Base-by-base conservation (phyloP, 2,113 vertebrate genomes). In the Corythaeola cristata region DNA sequence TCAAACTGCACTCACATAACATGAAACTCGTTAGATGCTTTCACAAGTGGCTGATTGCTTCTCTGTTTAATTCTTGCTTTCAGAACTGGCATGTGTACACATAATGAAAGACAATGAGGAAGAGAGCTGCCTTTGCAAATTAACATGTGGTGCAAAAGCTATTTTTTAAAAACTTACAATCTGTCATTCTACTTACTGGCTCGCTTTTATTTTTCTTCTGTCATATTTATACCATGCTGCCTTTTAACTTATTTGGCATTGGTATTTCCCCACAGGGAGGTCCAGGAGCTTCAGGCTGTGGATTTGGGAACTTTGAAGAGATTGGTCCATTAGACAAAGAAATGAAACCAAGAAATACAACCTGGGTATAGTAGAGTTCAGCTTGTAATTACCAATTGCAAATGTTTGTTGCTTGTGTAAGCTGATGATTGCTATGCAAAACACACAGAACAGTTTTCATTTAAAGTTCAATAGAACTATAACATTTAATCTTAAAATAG, bases 241-340 rank as follows among this genome's bases (percentile, higher is more conserved):
- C 49, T 88, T 88, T 66, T 80, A 67, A 89, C 8, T 5, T 68
- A 16, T 21, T 86, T 69, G 49, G 91, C 32, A 39, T 85, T 88
- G 52, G 12, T 85, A 8, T 92, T 87, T 78, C 62, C 69, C 35
- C 45, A 59, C 39, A 99, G 99, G 99, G 99, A 20, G 99, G 99
- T 58, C 99, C 99, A 6, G 99, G 99, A n/a, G 98, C 98, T 86
- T 99, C 99, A 67, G 98, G 99, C 86, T 99, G 98, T 94, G 99
- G 99, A 68, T 99, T 99, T 98, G 99, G 99, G 44, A 99, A 99
- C 97, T 99, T 99, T 97, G 99, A 98, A 85, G 99, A 99, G 96
- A 99, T 99, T 16, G 99, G 99, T 23, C 99, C 99, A 2, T 96
- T 99, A 76, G 97, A 98, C 95, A 95, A 75, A 53, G 84, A 98